Percentiles rank a stretch among this genome's conserved stretches.
These are phyloP conservation scores for Limenitis arthemis DNA, from an alignment of 2,888 invertebrate genomes.

Conservation along the genomic window DNA sequence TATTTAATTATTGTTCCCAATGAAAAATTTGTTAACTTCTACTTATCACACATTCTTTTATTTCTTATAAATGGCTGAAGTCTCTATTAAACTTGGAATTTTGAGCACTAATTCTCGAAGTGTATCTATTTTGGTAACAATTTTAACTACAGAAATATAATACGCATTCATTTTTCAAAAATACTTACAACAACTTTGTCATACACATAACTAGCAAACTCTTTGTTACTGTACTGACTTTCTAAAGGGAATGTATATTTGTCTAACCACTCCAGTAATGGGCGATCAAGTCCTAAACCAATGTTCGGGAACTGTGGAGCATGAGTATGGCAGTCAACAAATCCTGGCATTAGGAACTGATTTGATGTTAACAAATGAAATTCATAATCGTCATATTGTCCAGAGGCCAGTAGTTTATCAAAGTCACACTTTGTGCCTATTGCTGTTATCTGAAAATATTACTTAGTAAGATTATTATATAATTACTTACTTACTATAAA, in stretches of 20 bases:
- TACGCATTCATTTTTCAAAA: too few species aligned
- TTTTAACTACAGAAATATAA: too few species aligned
- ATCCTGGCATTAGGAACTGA: slow-evolving; percentile 89
- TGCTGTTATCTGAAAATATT: slow-evolving; percentile 46
- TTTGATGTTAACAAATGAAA: slow-evolving; percentile 26
- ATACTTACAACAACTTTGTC: slow-evolving; percentile 83
- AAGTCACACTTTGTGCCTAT: slow-evolving; percentile 39
- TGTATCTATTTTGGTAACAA: too few species aligned
- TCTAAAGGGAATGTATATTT: slow-evolving; percentile 91
- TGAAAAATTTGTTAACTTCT: too few species aligned
- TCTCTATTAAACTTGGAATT: not conserved
- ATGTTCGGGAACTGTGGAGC: slow-evolving; percentile 91
- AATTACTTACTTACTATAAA: not conserved
- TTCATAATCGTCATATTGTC: not conserved
- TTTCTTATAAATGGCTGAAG: too few species aligned
- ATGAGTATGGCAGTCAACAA: slow-evolving; percentile 92
- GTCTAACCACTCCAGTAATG: slow-evolving; percentile 87
- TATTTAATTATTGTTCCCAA: too few species aligned
- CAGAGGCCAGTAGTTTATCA: not conserved
- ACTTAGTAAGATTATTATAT: too few species aligned
- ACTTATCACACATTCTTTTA: too few species aligned
- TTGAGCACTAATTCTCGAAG: too few species aligned
- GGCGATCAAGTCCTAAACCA: slow-evolving; percentile 85
- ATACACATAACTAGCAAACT: slow-evolving; percentile 81
- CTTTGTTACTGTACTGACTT: slow-evolving; percentile 75